Base-by-base conservation (phyloP, 2,888 invertebrate genomes). In the Nysson spinosus region DNA sequence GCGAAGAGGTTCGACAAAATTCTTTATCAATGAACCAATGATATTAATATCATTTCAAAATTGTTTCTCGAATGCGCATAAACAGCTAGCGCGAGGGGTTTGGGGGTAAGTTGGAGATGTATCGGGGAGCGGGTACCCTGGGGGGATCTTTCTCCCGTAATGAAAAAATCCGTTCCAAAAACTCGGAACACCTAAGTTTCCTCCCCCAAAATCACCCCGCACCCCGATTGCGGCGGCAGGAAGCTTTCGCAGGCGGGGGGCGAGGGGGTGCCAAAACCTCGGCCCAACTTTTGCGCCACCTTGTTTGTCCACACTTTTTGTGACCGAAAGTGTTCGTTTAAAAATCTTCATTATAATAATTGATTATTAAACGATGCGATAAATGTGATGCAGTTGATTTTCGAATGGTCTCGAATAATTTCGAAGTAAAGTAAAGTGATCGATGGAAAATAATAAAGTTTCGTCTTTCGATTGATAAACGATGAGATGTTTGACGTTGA, bases 201-300 rank as follows among this genome's bases (percentile, higher is more conserved):
- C 60, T 67, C 55, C 62, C 80, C 83, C 81, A 79, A 78, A 76
- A 72, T 77, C 72, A 82, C 82, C 82, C 86, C 85, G 84, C 85
- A 80, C 85, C 84, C 86, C 86, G 84, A 83, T 78, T 80, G 80
- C 83, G 79, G 83, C 82, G 78, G 80, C 79, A 70, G 75, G 79
- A 82, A 83, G 82, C 83, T 67, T 83, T 85, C 83, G 81, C 83
- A 82, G 78, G 79, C 82, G 83, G 83, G 85, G 84, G 83, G 81
- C 85, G 78, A 80, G 83, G 78, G 51, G 73, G 66, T 51, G 66
- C 12, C 43, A 37, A 60, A 66, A 74, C 69, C 77, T 64, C 64
- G 56, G 61, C 42, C 66, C 70, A 64, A 66, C 49, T 46, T 61
- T 63, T 44, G 51, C 34, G 54, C 49, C 66, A 60, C 61, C 56